Evolutionary conservation across 2,797 vertebrate species (phyloP), one percentile per base, ranked within the genome.

Genomic region (Emys orbicularis): DNA sequence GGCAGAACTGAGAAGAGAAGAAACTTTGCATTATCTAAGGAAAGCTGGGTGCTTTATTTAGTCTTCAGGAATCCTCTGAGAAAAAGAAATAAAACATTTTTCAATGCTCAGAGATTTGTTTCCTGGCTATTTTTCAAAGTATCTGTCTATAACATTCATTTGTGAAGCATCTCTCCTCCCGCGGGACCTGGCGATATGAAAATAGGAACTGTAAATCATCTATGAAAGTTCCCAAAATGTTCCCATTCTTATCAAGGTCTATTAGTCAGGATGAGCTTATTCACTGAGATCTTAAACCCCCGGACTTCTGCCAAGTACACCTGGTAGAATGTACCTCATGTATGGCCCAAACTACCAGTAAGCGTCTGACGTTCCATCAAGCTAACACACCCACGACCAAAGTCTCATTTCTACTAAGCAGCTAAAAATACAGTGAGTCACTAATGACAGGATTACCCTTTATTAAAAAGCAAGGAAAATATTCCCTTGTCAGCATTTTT

Each of bases 191-290:
- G 65, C 79, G 52, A 95, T 5, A 6, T 47, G 89, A 94, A 56
- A 90, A 95, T 3, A 96, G 44, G 80, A 90, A 93, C 16, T 96
- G 91, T 90, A 89, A 92, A 92, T 93, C 44, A 79, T 13, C 76
- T 52, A 95, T 19, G 94, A 97, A 97, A 96, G 93, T 84, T 97
- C 84, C 92, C 96, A 97, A 94, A 95, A 94, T 90, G 88, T 96
- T 97, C 81, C 93, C 88, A 44, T 93, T 96, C 93, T 96, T 83
- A 90, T 86, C 47, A 86, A 96, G 81, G 87, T 90, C 86, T 90
- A 47, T 87, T 82, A 94, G 56, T 88, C 79, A 89, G 89, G 87
- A 91, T 44, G 82, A 97, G 92, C 79, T 91, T 92, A 90, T 94
- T 89, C 92, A 53, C 18, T 88, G 87, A 91, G 81, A 83, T 83